Conservation (phyloP, 2,113 vertebrate genomes). For the Cebus imitator region DNA sequence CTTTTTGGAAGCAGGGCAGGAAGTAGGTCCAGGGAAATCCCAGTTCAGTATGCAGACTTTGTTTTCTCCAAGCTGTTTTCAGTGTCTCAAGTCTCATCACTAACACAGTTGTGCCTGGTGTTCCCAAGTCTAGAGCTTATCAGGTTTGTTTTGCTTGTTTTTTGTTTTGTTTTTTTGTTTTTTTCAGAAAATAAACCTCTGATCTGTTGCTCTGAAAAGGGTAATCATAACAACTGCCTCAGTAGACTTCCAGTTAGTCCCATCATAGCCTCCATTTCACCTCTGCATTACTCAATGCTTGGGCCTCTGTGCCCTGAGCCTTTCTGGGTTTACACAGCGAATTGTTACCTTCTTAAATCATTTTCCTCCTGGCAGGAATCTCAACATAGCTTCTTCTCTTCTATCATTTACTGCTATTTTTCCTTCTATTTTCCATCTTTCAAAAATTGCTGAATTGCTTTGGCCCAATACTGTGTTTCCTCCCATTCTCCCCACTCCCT, state of each 20-base stretch:
- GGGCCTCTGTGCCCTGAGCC: background rate
- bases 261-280: background rate
- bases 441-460: background rate
- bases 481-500: background rate
- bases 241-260: background rate
- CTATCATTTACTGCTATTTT: background rate
- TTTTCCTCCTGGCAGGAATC: background rate
- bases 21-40: background rate
- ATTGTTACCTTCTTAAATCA: background rate
- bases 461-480: background rate
- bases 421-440: background rate
- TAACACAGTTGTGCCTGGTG: background rate
- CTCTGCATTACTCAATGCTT: background rate
- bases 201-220: background rate
- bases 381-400: background rate
- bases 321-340: background rate
- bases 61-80: background rate
- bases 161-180: background rate
- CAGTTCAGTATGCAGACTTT: background rate
- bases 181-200: background rate
- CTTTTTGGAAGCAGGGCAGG: background rate
- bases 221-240: background rate
- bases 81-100: background rate
- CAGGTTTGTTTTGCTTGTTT: background rate
- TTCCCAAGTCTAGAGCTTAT: background rate